Evolutionary conservation across 64 coral and sea anemone species (phyloP), one percentile per base, ranked within the genome.

Genomic region (Orbicella faveolata): DNA sequence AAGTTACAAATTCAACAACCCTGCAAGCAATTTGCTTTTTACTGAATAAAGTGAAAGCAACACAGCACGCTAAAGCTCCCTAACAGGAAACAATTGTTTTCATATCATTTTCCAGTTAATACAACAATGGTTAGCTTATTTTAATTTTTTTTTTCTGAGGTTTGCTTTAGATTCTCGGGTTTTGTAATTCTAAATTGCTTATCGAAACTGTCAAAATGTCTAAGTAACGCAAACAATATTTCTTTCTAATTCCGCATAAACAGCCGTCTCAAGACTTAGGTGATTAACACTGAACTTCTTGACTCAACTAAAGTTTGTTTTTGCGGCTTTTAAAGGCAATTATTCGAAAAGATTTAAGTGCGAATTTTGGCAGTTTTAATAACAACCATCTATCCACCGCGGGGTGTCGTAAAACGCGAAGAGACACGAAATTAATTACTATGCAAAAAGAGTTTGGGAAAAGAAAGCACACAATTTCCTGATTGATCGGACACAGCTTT

Each of bases 141-240:
- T 70, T 25, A 30, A 3, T 68, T 68, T 68, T n/a, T 70, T 0
- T 26, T n/a, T 23, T 4, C 64, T 11, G 20, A 26, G 23, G 67
- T 70, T 70, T 2, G 25, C 15, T 52, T 25, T 16, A 9, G 34
- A 14, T 30, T 8, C 19, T 6, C 20, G 20, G 20, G 37, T 78
- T 41, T 83, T 1, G 33, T 41, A 67, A 34, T 67, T 83, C 16
- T 63, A 81, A 61, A 62, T 52, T 33, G 52, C 51, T 57, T 23
- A n/a, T 79, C 52, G 39, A 54, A 52, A 26, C 12, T 70, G 37
- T 85, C 39, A 70, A 73, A 85, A 72, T 85, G 63, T 72, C 65
- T 41, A 34, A 52, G 16, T 48, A 20, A 37, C 11, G 20, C 39
- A 23, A 85, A 72, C 4, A 53, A n/a, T 48, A 48, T 48, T 34